Conservation (phyloP, 2,888 invertebrate species). For the Melieria crassipennis region DNA sequence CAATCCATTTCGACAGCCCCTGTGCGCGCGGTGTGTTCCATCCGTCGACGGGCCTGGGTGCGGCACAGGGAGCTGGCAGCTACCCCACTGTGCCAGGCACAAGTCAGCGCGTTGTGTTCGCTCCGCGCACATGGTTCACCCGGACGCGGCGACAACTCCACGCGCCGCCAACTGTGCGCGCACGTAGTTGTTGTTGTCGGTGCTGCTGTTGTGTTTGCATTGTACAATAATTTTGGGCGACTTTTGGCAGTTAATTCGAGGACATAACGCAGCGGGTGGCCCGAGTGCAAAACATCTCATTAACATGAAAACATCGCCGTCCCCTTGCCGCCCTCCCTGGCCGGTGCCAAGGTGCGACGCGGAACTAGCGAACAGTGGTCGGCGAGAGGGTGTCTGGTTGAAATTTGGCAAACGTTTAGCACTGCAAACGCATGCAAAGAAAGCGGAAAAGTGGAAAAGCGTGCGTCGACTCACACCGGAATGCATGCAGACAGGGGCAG, state of each 20-base stretch:
- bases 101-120: too few species aligned
- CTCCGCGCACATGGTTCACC: conserved; percentile 3
- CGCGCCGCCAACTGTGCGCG: conserved; percentile 24
- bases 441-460: conserved; percentile 44
- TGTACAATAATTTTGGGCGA: conserved; percentile 26
- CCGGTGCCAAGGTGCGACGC: background rate
- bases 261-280: conserved; percentile 43
- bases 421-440: conserved; percentile 23
- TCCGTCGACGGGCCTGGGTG: background rate
- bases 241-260: conserved; percentile 49
- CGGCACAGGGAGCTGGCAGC: too few species aligned
- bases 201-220: conserved; percentile 22
- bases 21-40: conserved; percentile 26
- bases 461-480: conserved; percentile 33
- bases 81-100: too few species aligned
- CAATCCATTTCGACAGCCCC: background rate
- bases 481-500: conserved; percentile 35
- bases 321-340: too few species aligned
- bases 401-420: conserved; percentile 42
- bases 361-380: background rate
- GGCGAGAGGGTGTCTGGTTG: conserved; percentile 32
- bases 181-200: conserved; percentile 11
- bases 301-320: conserved; percentile 37
- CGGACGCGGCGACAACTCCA: background rate
- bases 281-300: conserved; percentile 46